Conservation (phyloP, 1,140 invertebrate species). For the Drosophila bocqueti region DNA sequence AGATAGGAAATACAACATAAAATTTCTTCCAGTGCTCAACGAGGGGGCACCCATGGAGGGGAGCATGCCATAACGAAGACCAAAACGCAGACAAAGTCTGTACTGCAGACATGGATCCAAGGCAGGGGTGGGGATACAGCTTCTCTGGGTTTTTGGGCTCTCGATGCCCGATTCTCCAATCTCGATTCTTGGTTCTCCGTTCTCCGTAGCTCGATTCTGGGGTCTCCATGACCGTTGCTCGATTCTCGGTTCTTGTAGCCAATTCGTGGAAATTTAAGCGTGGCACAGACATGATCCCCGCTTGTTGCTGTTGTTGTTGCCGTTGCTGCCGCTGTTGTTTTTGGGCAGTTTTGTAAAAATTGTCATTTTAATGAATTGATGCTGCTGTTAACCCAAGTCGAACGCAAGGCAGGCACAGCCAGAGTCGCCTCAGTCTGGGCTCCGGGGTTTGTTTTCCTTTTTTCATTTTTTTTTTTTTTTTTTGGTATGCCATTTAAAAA, state of each 20-base stretch:
- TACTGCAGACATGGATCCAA: slow-evolving; percentile 29
- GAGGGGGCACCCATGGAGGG: slow-evolving; percentile 13
- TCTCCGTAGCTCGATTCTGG: slow-evolving; percentile 18
- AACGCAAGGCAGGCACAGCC: slow-evolving; percentile 40
- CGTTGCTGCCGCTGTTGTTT: slow-evolving; percentile 71
- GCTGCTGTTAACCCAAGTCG: slow-evolving; percentile 76
- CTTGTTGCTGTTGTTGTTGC: slow-evolving; percentile 69
- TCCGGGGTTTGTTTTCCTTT: background rate
- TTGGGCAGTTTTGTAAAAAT: slow-evolving; percentile 84
- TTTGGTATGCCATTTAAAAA: slow-evolving; percentile 78
- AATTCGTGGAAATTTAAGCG: slow-evolving; percentile 84
- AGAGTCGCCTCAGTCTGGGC: background rate
- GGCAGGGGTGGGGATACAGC: slow-evolving; percentile 15
- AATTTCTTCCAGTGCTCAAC: slow-evolving; percentile 2
- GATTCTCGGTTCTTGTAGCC: slow-evolving; percentile 73
- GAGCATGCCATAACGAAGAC: slow-evolving; percentile 45
- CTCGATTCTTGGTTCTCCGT: slow-evolving; percentile 22
- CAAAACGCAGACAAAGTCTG: slow-evolving; percentile 44
- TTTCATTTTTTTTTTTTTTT: background rate
- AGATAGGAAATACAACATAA: background rate
- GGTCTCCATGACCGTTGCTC: slow-evolving; percentile 31
- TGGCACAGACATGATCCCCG: slow-evolving; percentile 79
- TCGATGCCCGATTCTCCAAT: slow-evolving; percentile 23
- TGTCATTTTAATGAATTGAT: slow-evolving; percentile 84
- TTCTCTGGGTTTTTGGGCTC: slow-evolving; percentile 32